A percentile compares a stretch with the other conserved stretches of the same genome.
These are phyloP conservation scores for Alcedo quadribrachys DNA, from an alignment of 2,797 vertebrate species.

Conservation along the genomic window DNA sequence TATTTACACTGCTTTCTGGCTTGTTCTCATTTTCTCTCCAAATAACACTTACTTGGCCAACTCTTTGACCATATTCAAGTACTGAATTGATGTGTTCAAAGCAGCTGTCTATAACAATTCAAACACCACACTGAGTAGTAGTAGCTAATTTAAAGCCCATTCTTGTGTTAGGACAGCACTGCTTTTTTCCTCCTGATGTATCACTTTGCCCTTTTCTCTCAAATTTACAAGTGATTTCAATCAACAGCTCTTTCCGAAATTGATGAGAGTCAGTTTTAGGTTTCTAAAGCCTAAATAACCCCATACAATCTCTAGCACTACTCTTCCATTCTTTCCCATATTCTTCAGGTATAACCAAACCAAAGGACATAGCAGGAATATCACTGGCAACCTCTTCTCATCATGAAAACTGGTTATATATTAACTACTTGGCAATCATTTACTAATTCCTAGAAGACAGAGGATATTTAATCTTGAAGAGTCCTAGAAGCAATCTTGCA, in stretches of 20 bases:
- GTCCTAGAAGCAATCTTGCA: not conserved
- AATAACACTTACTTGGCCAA: not conserved
- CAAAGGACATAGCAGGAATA: not conserved
- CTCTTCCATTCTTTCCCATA: not conserved
- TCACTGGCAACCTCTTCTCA: not conserved
- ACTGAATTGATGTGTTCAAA: not conserved
- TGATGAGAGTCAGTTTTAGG: not conserved
- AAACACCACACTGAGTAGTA: not conserved
- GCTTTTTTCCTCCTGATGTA: not conserved
- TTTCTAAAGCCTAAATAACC: not conserved
- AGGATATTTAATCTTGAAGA: not conserved
- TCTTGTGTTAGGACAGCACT: not conserved
- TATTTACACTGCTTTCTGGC: not conserved
- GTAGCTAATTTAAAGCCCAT: not conserved
- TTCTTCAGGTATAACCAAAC: not conserved
- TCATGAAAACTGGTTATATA: not conserved
- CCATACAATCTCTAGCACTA: not conserved
- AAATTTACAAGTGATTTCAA: not conserved
- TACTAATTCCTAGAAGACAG: not conserved
- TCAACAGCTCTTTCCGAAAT: not conserved
- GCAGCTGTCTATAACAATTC: not conserved
- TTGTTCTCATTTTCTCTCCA: not conserved
- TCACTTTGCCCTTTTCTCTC: not conserved
- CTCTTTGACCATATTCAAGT: not conserved
- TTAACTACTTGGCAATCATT: not conserved